A percentile compares a stretch with the other conserved stretches of the same genome.
Conservation (phyloP, 2,888 invertebrate species). For the Eupithecia vulgata region DNA sequence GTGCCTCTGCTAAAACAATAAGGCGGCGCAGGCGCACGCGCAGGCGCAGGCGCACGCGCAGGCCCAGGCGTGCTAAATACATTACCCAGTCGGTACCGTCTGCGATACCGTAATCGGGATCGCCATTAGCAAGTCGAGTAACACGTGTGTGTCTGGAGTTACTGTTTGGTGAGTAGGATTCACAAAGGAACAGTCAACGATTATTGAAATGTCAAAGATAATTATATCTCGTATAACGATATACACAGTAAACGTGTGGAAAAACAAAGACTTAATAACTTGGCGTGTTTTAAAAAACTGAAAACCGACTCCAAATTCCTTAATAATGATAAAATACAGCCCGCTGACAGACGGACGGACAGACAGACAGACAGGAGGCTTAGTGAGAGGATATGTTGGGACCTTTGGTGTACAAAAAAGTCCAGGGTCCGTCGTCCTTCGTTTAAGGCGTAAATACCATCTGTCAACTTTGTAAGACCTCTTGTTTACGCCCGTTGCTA, state of each 20-base stretch:
- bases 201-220: too few relatives aligned
- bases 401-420: too few relatives aligned
- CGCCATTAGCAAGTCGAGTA: conserved; percentile 23
- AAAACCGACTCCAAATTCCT: too few relatives aligned
- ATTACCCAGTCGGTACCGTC: conserved; percentile 22
- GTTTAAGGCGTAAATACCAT: too few relatives aligned
- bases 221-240: not conserved
- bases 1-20: conserved; percentile 25
- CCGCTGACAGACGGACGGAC: too few relatives aligned
- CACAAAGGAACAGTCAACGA: not conserved
- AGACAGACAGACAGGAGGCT: too few relatives aligned
- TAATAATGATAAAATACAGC: too few relatives aligned
- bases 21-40: not conserved
- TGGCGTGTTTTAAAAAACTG: too few relatives aligned
- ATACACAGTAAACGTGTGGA: not conserved
- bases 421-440: too few relatives aligned
- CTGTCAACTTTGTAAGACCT: too few relatives aligned
- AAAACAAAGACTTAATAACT: not conserved
- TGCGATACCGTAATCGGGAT: conserved; percentile 6
- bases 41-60: conserved; percentile 1
- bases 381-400: too few relatives aligned
- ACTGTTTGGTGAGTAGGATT: not conserved
- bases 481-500: too few relatives aligned
- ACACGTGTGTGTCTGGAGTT: conserved; percentile 12
- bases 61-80: conserved; percentile 18